Evolutionary conservation across 2,113 vertebrate species (phyloP), one percentile per base, ranked within the genome.

Genomic region (Lutjanus erythropterus): DNA sequence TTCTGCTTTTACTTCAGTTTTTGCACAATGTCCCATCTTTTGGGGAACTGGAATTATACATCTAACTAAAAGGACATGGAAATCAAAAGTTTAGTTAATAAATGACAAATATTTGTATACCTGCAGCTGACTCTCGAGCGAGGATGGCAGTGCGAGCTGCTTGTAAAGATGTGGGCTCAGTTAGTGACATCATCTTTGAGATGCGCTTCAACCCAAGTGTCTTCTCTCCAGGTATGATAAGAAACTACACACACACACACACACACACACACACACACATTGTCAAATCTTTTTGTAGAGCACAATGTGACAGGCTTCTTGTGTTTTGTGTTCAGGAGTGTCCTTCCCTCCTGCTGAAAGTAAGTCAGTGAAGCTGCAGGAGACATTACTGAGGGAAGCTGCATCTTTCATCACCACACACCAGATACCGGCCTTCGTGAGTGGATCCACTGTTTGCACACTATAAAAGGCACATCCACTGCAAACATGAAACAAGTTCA

Each of bases 181-280:
- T 95, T 66, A 94, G 93, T 58, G 80, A 96, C 78, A 93, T 95
- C 83, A 94, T 95, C 66, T 96, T 96, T 91, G 96, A 96, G 85
- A 95, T 96, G 92, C 95, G 95, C 35, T 95, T 96, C 31, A 96
- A 95, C 84, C 91, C 95, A 42, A 94, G 92, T 23, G 27, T 95
- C 35, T 95, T 94, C 78, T 93, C 91, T 53, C 88, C 93, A 93
- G 96, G 96, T 96, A 92, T 27, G 19, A 61, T 21, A 21, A 70
- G 16, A 58, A 66, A 50, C 18, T 3, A 29, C 9, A 49, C 12
- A 50, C 25, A n/a, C 46, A 39, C 49, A 56, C 18, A 46, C 11
- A 33, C 10, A 19, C 31, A 58, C 37, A 62, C 16, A 39, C 44
- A 49, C 19, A 56, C 29, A 55, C 37, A 52, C 10, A 50, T n/a